These are phyloP conservation scores for Crossocerus cetratus DNA, from an alignment of 2,888 invertebrate genomes.

Conservation along the genomic window DNA sequence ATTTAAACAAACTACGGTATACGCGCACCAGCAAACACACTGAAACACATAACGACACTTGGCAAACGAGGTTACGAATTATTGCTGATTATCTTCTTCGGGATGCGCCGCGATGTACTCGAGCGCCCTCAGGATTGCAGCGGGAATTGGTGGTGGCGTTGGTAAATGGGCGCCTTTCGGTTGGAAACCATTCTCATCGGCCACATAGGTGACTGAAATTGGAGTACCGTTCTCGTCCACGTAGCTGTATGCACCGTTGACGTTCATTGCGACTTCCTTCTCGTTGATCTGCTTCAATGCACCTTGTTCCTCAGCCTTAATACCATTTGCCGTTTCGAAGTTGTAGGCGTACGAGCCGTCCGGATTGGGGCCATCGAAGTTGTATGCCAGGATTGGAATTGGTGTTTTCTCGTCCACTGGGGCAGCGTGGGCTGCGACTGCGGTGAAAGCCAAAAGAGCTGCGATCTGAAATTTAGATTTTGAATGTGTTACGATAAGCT, in stretches of 20 bases:
- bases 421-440: conserved; percentile 56
- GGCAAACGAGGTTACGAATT: neutral
- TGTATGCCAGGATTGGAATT: conserved; percentile 68
- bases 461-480: conserved; percentile 30
- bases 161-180: conserved; percentile 79
- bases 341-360: conserved; percentile 74
- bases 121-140: conserved; percentile 73
- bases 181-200: conserved; percentile 85
- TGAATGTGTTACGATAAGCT: too few relatives aligned
- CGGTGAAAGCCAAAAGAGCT: conserved; percentile 50
- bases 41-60: neutral
- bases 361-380: conserved; percentile 70
- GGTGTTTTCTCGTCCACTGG: conserved; percentile 47
- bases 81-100: conserved; percentile 54
- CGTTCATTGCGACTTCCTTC: conserved; percentile 77
- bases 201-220: conserved; percentile 80
- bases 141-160: conserved; percentile 72
- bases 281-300: conserved; percentile 80
- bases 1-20: too few relatives aligned
- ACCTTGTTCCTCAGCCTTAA: conserved; percentile 76
- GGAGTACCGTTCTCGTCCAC: conserved; percentile 81
- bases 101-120: conserved; percentile 72
- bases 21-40: too few relatives aligned
- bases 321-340: conserved; percentile 78
- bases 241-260: conserved; percentile 78